Evolutionary conservation across 2,888 invertebrate genomes (phyloP).

Genomic region (Prosapia bicincta): DNA sequence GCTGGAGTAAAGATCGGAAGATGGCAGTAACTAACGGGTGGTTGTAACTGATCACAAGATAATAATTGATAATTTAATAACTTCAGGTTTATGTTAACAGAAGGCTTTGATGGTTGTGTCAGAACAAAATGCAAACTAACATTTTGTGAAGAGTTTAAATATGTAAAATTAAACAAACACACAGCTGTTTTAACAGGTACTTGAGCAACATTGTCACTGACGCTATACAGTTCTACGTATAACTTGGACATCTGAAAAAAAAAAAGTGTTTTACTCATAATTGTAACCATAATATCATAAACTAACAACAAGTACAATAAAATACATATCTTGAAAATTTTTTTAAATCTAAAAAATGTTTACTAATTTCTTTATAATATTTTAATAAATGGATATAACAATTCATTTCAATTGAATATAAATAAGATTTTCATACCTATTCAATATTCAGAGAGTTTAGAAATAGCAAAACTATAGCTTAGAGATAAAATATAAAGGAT

Average conservation of each 20-base stretch:
- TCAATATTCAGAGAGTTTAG: too few species aligned
- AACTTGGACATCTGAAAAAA: slow-evolving; percentile 16
- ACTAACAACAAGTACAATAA: too few species aligned
- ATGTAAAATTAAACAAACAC: slow-evolving; percentile 58
- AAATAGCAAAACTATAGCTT: too few species aligned
- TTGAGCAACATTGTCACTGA: not conserved
- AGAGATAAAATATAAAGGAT: too few species aligned
- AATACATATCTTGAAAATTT: too few species aligned
- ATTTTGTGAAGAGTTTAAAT: slow-evolving; percentile 46
- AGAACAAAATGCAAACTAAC: slow-evolving; percentile 28
- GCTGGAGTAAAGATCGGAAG: slow-evolving; percentile 59
- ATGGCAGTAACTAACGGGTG: slow-evolving; percentile 41
- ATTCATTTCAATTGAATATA: too few species aligned
- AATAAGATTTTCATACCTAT: too few species aligned
- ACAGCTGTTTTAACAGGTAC: slow-evolving; percentile 48
- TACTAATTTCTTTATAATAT: too few species aligned
- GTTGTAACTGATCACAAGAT: slow-evolving; percentile 46
- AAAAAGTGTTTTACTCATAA: too few species aligned
- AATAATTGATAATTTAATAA: slow-evolving; percentile 45
- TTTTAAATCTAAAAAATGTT: too few species aligned
- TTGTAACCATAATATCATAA: too few species aligned
- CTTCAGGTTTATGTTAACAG: slow-evolving; percentile 44
- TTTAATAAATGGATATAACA: too few species aligned
- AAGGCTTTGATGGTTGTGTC: slow-evolving; percentile 37
- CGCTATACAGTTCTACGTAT: slow-evolving; percentile 5